phyloP scores from a whole-genome alignment of 2,113 vertebrate species.

The Chamaetylas fuelleborni region DNA sequence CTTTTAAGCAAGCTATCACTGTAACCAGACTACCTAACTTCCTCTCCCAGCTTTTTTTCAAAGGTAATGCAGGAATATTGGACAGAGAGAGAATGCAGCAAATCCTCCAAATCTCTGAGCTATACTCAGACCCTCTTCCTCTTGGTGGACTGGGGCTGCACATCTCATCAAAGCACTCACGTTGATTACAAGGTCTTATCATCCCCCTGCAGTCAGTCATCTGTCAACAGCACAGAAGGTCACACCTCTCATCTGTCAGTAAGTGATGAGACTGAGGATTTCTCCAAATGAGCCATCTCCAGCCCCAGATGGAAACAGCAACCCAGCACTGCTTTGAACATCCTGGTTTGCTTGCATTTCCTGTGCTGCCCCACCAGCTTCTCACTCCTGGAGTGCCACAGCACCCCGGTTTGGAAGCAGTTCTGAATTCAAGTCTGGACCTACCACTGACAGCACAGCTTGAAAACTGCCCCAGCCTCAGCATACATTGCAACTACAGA shows the following conservation, averaged over 20 bases:
- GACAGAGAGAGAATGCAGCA: neutral
- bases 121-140: neutral
- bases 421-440: neutral
- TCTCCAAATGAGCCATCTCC: neutral
- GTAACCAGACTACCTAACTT: neutral
- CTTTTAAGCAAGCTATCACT: neutral
- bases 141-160: neutral
- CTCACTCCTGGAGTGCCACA: neutral
- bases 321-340: neutral
- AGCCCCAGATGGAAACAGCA: neutral
- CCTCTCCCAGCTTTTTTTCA: neutral
- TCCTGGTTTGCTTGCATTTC: neutral
- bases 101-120: neutral
- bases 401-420: neutral
- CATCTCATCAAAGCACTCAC: neutral
- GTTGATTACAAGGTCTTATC: neutral
- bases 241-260: slow-evolving; percentile 5
- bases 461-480: neutral
- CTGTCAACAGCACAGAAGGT: neutral
- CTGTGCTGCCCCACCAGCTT: neutral
- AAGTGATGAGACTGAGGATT: neutral
- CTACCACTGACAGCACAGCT: neutral
- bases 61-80: neutral
- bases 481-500: neutral
- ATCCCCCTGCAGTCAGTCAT: neutral